Base-by-base conservation (phyloP, 2,113 vertebrate species). In the Entomyzon cyanotis region DNA sequence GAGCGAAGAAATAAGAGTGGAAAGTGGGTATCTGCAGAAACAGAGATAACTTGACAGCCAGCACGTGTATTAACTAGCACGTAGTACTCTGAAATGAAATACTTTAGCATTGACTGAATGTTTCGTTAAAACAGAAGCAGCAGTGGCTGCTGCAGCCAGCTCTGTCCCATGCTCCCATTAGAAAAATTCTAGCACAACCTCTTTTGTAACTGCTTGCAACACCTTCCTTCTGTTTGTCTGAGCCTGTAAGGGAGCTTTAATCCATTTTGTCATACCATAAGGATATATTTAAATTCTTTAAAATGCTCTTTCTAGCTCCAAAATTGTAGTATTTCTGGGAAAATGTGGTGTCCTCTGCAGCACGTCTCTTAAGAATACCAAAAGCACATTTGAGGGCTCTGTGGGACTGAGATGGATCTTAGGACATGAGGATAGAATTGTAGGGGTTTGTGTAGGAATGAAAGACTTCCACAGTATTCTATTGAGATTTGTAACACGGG, bases 81-180 rank as follows among this genome's bases (percentile, higher is more conserved):
- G 0, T 20, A 68, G 18, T 27, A 42, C 21, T 87, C 16, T 3
- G 17, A 78, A 89, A 49, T 50, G 0, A 73, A 89, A 84, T 87
- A 18, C 23, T 73, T 68, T 0, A n/a, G 12, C 11, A 28, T 11
- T 63, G 50, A 55, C 50, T 70, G 64, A 74, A 50, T 0, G 0
- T 79, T 79, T 41, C 28, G 21, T 52, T 89, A 64, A 35, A 93
- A 77, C 53, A 77, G 56, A 67, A 87, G 49, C 30, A 75, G 14
- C 39, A 53, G 8, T 31, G 35, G 21, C 33, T 78, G 47, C 44
- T 56, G 6, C 69, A 9, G 0, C 35, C 50, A 67, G 35, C 31
- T 76, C 84, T 67, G 9, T 52, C 44, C 56, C 11, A 3, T 41
- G 18, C 3, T 64, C 3, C 33, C 13, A 12, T 44, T 25, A 42